phyloP scores from a whole-genome alignment of 2,888 invertebrate genomes.

The Oligia strigilis region DNA sequence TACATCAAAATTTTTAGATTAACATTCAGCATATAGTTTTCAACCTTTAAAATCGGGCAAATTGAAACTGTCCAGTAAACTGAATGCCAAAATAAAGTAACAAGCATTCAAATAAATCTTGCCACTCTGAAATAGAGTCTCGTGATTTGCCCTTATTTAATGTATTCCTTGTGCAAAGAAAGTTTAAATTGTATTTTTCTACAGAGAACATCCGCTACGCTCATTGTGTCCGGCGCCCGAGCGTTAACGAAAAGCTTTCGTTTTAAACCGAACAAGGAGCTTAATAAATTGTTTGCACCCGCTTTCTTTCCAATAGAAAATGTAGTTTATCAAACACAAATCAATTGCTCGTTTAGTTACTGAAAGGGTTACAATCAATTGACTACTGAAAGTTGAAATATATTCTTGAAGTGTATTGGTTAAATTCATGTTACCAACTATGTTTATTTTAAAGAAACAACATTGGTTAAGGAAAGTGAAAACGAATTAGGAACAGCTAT shows the following conservation, averaged over 20 bases:
- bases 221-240: slow-evolving; percentile 65
- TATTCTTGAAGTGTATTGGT: slow-evolving; percentile 17
- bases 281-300: slow-evolving; percentile 68
- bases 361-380: slow-evolving; percentile 28
- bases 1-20: too few species aligned
- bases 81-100: slow-evolving; percentile 12
- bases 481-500: slow-evolving; percentile 5
- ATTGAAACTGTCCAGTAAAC: slow-evolving; percentile 1
- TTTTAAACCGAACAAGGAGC: slow-evolving; percentile 60
- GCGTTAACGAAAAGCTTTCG: slow-evolving; percentile 65
- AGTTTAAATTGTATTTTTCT: slow-evolving; percentile 70
- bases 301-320: slow-evolving; percentile 53
- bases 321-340: slow-evolving; percentile 52
- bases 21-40: not conserved
- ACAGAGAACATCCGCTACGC: slow-evolving; percentile 64
- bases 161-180: slow-evolving; percentile 65
- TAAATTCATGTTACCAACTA: slow-evolving; percentile 2
- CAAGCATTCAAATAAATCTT: slow-evolving; percentile 13
- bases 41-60: slow-evolving; percentile 1
- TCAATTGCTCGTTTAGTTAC: slow-evolving; percentile 47
- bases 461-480: slow-evolving; percentile 4
- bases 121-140: slow-evolving; percentile 45
- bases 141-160: slow-evolving; percentile 60
- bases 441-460: slow-evolving; percentile 16
- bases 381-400: slow-evolving; percentile 21